These are phyloP conservation scores for Periophthalmodon schlosseri DNA, from an alignment of 2,113 vertebrate species.

Conservation along the genomic window DNA sequence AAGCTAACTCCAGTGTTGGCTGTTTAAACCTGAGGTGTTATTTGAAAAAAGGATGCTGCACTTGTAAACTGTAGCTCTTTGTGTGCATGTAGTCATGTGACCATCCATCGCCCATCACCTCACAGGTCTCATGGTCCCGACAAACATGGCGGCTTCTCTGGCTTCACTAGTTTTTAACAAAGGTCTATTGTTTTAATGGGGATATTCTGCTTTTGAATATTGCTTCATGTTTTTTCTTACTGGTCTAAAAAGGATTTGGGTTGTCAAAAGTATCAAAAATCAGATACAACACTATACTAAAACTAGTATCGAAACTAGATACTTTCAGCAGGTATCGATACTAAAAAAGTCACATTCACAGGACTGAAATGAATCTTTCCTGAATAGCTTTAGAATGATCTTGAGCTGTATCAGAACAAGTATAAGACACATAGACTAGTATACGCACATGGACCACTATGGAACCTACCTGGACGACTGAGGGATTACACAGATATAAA, in stretches of 20 bases:
- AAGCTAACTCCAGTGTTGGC: slow-evolving; percentile 54
- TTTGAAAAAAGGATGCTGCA: slow-evolving; percentile 89
- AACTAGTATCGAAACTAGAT: too few relatives aligned
- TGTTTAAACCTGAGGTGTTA: slow-evolving; percentile 70
- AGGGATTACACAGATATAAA: too few relatives aligned
- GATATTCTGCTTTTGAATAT: slow-evolving; percentile 22
- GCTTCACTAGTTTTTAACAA: slow-evolving; percentile 23
- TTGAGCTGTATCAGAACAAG: too few relatives aligned
- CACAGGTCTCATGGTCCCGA: slow-evolving; percentile 61
- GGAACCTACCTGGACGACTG: too few relatives aligned
- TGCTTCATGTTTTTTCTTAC: neutral
- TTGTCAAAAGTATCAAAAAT: too few relatives aligned
- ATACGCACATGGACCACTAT: too few relatives aligned
- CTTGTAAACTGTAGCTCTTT: slow-evolving; percentile 79
- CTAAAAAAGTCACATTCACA: too few relatives aligned
- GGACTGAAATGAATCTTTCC: too few relatives aligned
- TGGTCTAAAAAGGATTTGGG: neutral
- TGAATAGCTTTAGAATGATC: too few relatives aligned
- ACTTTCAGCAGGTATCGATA: too few relatives aligned
- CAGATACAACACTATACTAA: too few relatives aligned
- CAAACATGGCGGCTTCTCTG: slow-evolving; percentile 27
- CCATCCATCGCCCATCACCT: slow-evolving; percentile 73
- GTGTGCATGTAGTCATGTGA: slow-evolving; percentile 75
- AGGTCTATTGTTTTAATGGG: slow-evolving; percentile 35
- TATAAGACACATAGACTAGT: too few relatives aligned